Percentiles rank a stretch among this genome's conserved stretches.
These are phyloP conservation scores for Drosophila varians DNA, from an alignment of 1,140 invertebrate genomes.

Conservation along the genomic window DNA sequence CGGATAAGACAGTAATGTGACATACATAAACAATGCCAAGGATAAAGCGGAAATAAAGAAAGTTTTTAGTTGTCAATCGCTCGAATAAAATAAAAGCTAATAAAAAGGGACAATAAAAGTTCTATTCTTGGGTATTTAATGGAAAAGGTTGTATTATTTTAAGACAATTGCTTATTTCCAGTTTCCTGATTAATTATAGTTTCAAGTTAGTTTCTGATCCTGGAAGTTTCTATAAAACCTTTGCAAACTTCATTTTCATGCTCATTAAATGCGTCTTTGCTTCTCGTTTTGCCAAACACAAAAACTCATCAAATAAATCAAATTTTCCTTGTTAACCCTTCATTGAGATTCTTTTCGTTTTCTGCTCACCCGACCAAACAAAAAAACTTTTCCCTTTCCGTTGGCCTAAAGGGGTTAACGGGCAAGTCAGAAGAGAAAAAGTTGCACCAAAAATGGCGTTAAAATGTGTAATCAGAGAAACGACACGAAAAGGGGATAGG, in stretches of 20 bases:
- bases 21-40: slow-evolving; percentile 45
- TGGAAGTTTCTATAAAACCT: slow-evolving; percentile 4
- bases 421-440: slow-evolving; percentile 44
- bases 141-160: neutral
- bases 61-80: slow-evolving; percentile 43
- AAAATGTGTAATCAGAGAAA: slow-evolving; percentile 75
- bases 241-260: slow-evolving; percentile 60
- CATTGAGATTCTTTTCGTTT: slow-evolving; percentile 66
- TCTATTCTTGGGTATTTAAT: neutral
- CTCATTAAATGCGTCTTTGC: slow-evolving; percentile 70
- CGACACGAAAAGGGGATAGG: slow-evolving; percentile 46
- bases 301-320: slow-evolving; percentile 81
- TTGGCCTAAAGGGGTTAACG: slow-evolving; percentile 67
- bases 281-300: slow-evolving; percentile 25
- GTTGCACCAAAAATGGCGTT: slow-evolving; percentile 74
- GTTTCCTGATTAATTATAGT: slow-evolving; percentile 34
- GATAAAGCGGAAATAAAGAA: slow-evolving; percentile 35
- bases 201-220: slow-evolving; percentile 12
- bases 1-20: slow-evolving; percentile 39
- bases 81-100: slow-evolving; percentile 22
- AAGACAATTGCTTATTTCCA: no score
- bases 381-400: slow-evolving; percentile 46
- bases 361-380: slow-evolving; percentile 5
- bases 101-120: no score
- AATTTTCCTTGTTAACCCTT: slow-evolving; percentile 79